Evolutionary conservation across 2,797 vertebrate genomes (phyloP), one percentile per base, ranked within the genome.

Genomic region (Micropoecilia bifurca): DNA sequence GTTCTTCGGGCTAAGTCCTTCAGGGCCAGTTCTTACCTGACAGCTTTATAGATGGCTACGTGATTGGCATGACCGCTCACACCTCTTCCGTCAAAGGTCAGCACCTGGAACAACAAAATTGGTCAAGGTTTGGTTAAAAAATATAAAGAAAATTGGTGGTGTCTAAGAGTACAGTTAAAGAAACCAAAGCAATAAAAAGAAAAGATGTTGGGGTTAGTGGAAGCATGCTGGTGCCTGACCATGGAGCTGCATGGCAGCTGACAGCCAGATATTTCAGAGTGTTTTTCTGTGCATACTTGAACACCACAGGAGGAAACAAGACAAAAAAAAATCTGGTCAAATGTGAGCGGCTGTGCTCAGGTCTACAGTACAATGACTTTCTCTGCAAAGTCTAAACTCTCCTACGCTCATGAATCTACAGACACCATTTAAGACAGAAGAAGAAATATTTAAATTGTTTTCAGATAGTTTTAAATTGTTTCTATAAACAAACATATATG

Each of bases 61-160:
- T 99, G 99, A 93, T 99, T 99, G 81, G 94, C 92, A 74, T 99
- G 99, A 55, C 98, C 96, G 9, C 98, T 99, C 82, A 99, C 97
- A 87, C 99, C 99, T 74, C 92, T 92, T 0, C 93, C 96, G 83
- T 99, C 99, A 47, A 99, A 99, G 43, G 98, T 99, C 93, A 99
- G 93, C 91, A 99, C 97, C 98, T 99, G 95, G 87, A 92, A 88
- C 81, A 90, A 95, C 87, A 94, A 80, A 91, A 90, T 43, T 45
- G 79, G 53, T 78, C 73, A 90, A 2, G 80, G 69, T 82, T 79
- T 81, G 77, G 81, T 20, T 76, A 80, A 85, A 83, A 84, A 79
- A 53, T 28, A 57, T 2, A 28, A 57, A n/a, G 30, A 61, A 30
- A 59, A 59, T 83, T 73, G 50, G 16, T 72, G 41, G 30, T 48